These are phyloP conservation scores for Campaea margaritaria DNA, from an alignment of 2,888 invertebrate species.

Conservation along the genomic window DNA sequence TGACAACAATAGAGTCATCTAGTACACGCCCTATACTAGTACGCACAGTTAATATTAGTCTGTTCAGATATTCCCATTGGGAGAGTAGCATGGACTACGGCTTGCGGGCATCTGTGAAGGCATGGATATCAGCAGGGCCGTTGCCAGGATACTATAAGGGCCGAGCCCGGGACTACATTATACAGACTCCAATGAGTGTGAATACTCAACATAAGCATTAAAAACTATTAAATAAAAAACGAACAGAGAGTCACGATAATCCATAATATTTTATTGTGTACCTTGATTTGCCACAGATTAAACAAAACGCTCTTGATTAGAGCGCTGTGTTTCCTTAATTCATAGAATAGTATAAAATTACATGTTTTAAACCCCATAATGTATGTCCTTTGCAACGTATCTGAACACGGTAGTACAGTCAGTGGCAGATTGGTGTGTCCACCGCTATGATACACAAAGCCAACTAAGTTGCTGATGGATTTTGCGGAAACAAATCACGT, in stretches of 20 bases:
- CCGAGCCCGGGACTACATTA: not conserved
- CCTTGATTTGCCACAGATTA: no score
- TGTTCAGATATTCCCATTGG: slow-evolving; percentile 6
- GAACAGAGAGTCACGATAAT: no score
- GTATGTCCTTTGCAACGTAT: not conserved
- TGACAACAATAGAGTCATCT: slow-evolving; percentile 1
- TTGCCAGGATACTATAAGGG: not conserved
- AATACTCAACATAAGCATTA: no score
- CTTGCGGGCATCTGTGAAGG: slow-evolving; percentile 9
- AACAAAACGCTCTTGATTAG: not conserved
- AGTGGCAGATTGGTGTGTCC: slow-evolving; percentile 10
- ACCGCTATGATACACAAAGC: slow-evolving; percentile 15
- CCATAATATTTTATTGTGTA: no score
- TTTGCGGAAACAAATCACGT: slow-evolving; percentile 16
- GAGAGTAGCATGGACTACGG: slow-evolving; percentile 6
- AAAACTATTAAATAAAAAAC: no score
- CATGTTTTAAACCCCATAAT: not conserved
- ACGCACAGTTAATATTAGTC: not conserved
- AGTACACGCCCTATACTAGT: not conserved
- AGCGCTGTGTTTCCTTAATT: not conserved
- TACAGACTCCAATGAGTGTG: not conserved
- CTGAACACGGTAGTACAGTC: slow-evolving; percentile 3
- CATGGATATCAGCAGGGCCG: slow-evolving; percentile 1
- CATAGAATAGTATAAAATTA: not conserved
- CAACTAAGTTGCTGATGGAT: slow-evolving; percentile 27